Evolutionary conservation across 2,797 vertebrate genomes (phyloP), one percentile per base, ranked within the genome.

Genomic region (Meriones psammophilus): DNA sequence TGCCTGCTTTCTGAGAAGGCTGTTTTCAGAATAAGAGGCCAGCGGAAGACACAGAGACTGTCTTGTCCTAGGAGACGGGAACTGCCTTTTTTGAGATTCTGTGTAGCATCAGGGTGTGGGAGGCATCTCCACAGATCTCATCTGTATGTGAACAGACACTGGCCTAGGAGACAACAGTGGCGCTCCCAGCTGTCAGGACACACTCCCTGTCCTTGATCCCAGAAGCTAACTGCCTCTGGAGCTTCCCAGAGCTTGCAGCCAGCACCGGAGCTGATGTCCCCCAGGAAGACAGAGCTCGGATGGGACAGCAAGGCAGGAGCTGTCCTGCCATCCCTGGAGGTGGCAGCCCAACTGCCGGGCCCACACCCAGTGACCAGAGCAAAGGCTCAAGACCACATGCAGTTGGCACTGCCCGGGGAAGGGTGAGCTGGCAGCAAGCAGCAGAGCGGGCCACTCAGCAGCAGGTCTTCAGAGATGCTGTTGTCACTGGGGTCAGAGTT

Each of bases 11-110:
- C 83, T 62, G 64, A 89, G 81, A 92, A 77, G 15, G 71, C 39
- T 76, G 62, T 50, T 84, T 94, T 87, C 73, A 66, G 79, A 94
- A 50, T 39, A 66, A 88, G 46, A 71, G 33, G 60, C 79, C 33
- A 26, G 22, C 14, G 9, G 17, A 54, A 92, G 87, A 64, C 26
- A 12, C 64, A 62, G 54, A 89, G n/a, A 54, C 24, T 0, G 36
- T 54, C 50, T 54, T 18, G 58, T 39, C 26, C 26, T 50, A 5
- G 88, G 58, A 92, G 28, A 60, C 2, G 9, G 39, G 9, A 12
- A 10, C 69, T 33, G n/a, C 17, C 15, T 94, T 83, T 81, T 88
- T 36, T 8, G 42, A n/a, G 80, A 74, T 33, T 3, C 58, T 83
- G 6, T 7, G 30, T 71, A 66, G 71, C 86, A 46, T 85, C 68